Base-by-base conservation (phyloP, 2,888 invertebrate species). In the Cancer borealis region DNA sequence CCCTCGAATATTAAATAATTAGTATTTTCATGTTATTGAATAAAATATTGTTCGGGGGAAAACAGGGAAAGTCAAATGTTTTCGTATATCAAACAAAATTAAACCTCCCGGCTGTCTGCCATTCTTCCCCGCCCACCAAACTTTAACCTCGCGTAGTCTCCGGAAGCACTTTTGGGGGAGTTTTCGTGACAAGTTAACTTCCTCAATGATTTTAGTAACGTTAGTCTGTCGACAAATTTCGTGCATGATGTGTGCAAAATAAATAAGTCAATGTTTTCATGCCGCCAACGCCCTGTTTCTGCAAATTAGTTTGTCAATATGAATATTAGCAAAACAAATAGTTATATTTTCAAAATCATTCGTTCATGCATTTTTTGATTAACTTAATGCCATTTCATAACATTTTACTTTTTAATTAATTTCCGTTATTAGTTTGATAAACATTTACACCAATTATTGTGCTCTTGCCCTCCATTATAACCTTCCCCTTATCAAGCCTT, bases 81-180 rank as follows among this genome's bases (percentile, higher is more conserved):
- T 66, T 66, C 66, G 66, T 66, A 66, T 66, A 66, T n/a, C 66
- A 66, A 66, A 66, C 66, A 66, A 66, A 66, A 66, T 66, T 66
- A 66, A 66, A 66, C 66, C 66, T 66, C n/a, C 66, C 66, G 66
- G 21, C 66, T 66, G 66, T 21, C 66, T n/a, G 66, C n/a, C 66
- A 66, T 66, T n/a, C 66, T 66, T 54, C 21, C 14, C n/a, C 66
- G 66, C 21, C 66, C n/a, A 66, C 6, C 66, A 66, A 21, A 66
- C 66, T 66, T 66, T 66, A n/a, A n/a, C n/a, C n/a, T 66, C n/a
- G n/a, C 66, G 66, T 3, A n/a, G 66, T n/a, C 66, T 21, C 66
- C 4, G 66, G 21, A 66, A 66, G 17, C n/a, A 66, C 66, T 66
- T 66, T 66, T 66, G n/a, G 66, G 66, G n/a, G 14, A 66, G 8